phyloP scores from a whole-genome alignment of 92 coral and sea anemone species.

The Paragorgia papillata region DNA sequence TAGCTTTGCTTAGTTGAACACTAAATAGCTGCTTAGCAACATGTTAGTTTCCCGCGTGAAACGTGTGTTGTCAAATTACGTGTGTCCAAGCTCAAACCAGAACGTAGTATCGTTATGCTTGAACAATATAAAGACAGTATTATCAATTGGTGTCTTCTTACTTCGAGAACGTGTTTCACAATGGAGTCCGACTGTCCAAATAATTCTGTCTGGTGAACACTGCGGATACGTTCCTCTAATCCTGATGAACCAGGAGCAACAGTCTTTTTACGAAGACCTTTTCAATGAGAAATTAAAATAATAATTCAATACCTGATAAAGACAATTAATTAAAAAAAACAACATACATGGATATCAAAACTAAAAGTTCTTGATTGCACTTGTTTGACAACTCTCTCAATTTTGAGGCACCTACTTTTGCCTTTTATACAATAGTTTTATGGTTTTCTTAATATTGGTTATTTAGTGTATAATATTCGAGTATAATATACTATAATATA shows the following conservation, averaged over 20 bases:
- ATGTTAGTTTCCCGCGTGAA: too few relatives aligned
- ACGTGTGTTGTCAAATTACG: too few relatives aligned
- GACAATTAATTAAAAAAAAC: background rate
- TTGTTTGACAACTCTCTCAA: too few relatives aligned
- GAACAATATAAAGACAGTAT: too few relatives aligned
- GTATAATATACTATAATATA: too few relatives aligned
- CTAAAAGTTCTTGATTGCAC: too few relatives aligned
- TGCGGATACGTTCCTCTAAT: constrained; percentile 86
- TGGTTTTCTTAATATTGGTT: background rate
- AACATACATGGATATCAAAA: too few relatives aligned
- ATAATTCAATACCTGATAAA: too few relatives aligned
- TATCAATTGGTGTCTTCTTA: constrained; percentile 16
- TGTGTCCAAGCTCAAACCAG: too few relatives aligned
- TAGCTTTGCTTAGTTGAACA: background rate
- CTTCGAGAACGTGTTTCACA: constrained; percentile 99
- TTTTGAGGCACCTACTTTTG: too few relatives aligned
- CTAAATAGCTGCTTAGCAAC: too few relatives aligned
- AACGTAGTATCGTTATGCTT: background rate
- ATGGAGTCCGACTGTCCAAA: constrained; percentile 99
- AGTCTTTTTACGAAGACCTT: constrained; percentile 97
- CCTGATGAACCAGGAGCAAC: constrained; percentile 96
- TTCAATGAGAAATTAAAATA: background rate
- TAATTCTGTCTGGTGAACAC: constrained; percentile 93
- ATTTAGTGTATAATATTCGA: too few relatives aligned
- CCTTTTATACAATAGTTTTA: background rate